Conservation (phyloP, 2,888 invertebrate species). For the Macaria liturata region DNA sequence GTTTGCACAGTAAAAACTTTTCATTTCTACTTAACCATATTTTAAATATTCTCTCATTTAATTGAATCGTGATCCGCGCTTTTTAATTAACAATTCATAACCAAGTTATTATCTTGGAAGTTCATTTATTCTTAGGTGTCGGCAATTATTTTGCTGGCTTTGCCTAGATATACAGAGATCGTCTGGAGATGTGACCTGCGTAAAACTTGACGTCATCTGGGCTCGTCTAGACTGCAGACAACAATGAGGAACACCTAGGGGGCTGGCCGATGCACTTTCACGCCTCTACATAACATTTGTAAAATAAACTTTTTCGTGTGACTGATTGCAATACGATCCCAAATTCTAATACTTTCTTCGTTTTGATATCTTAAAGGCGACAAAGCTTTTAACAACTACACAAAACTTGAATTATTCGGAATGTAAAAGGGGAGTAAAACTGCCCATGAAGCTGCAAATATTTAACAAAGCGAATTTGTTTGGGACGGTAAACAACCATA, state of each 20-base stretch:
- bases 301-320: too few relatives aligned
- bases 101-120: neutral
- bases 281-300: constrained; percentile 3
- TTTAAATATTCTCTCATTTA: neutral
- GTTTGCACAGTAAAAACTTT: constrained; percentile 18
- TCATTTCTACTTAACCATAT: neutral
- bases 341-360: too few relatives aligned
- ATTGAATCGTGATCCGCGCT: neutral
- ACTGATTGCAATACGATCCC: too few relatives aligned
- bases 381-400: too few relatives aligned
- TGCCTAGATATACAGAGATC: constrained; percentile 19
- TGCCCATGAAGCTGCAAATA: too few relatives aligned
- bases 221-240: constrained; percentile 62
- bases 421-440: too few relatives aligned
- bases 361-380: too few relatives aligned
- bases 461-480: constrained; percentile 1
- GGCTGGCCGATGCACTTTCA: constrained; percentile 46
- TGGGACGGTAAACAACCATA: constrained; percentile 4
- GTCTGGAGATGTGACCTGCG: constrained; percentile 43
- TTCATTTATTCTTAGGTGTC: too few relatives aligned
- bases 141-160: too few relatives aligned
- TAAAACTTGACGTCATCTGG: constrained; percentile 51
- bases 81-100: neutral
- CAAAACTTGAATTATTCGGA: too few relatives aligned
- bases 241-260: constrained; percentile 51